Base-by-base conservation (phyloP, 2,888 invertebrate genomes). In the Drepanosiphum platanoidis region DNA sequence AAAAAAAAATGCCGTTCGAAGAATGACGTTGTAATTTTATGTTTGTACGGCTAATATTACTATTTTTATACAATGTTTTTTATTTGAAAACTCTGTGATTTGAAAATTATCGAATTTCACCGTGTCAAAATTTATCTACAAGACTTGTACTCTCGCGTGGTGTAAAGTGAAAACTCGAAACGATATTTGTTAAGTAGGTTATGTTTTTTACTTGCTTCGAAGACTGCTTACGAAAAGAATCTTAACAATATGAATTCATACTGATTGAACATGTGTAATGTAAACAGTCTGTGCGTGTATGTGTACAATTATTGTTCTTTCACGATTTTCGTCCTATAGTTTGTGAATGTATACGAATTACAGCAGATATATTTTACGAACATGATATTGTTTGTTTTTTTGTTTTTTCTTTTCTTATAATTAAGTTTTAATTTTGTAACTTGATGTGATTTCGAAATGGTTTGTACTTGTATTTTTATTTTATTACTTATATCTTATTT, bases 391-490 rank as follows among this genome's bases (percentile, higher is more conserved):
- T 27, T n/a, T 9, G 5, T 70, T 13, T 77, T 36, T 66, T 13
- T 64, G 39, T 64, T 78, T 22, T 5, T 27, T n/a, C 13, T 18
- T 52, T 52, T 52, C 5, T 22, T 18, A 52, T 52, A 2, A 52
- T n/a, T 13, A 36, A 70, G 2, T n/a, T n/a, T n/a, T n/a, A 36
- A 34, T 27, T n/a, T 71, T 42, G 42, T 42, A 15, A 8, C 46
- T 46, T 64, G 18, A 46, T 66, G 18, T 42, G 3, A 9, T 7
- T 64, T 64, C 30, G 1, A 64, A 64, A 64, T 30, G 64, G 64
- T 7, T 64, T 64, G 9, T 64, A 64, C 36, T n/a, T 42, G 42
- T 79, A 61, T 77, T 22, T 39, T 66, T 79, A 42, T 46, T 79
- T 79, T 79, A n/a, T 27, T 34, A 75, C 58, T 18, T 66, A 7